Conservation (phyloP, 2,113 vertebrate species). For the Zootoca vivipara region DNA sequence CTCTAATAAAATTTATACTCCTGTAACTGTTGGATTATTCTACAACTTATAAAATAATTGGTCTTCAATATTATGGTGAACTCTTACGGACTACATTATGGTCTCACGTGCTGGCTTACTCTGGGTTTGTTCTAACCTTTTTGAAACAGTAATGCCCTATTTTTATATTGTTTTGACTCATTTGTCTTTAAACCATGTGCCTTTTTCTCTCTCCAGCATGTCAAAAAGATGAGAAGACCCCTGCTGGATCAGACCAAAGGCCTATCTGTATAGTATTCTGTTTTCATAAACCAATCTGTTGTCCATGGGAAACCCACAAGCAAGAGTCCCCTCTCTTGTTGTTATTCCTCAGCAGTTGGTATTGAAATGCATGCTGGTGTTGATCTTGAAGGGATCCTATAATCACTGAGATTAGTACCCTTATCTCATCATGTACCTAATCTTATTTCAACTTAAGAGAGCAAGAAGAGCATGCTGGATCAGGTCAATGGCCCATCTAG, state of each 20-base stretch:
- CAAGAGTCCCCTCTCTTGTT: neutral
- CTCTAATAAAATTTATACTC: neutral
- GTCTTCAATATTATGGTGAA: conserved; percentile 20
- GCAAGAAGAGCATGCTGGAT: too few species aligned
- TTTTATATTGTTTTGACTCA: neutral
- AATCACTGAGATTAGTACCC: neutral
- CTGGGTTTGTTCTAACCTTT: conserved; percentile 15
- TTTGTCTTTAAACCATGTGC: neutral
- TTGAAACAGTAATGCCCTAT: neutral
- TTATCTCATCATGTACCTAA: neutral
- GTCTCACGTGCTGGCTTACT: neutral
- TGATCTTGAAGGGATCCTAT: too few species aligned
- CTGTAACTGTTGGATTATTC: conserved; percentile 15
- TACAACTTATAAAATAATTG: neutral
- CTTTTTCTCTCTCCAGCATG: neutral
- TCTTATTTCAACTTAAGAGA: too few species aligned
- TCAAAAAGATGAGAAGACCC: neutral
- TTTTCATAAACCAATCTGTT: neutral
- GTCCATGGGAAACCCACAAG: neutral
- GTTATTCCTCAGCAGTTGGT: neutral
- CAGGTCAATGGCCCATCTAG: too few species aligned
- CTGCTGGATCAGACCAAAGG: neutral
- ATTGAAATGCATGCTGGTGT: neutral
- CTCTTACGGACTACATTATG: neutral
- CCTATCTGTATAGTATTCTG: neutral